Base-by-base conservation (phyloP, 1,140 invertebrate genomes). In the Diploscapter pachys region DNA sequence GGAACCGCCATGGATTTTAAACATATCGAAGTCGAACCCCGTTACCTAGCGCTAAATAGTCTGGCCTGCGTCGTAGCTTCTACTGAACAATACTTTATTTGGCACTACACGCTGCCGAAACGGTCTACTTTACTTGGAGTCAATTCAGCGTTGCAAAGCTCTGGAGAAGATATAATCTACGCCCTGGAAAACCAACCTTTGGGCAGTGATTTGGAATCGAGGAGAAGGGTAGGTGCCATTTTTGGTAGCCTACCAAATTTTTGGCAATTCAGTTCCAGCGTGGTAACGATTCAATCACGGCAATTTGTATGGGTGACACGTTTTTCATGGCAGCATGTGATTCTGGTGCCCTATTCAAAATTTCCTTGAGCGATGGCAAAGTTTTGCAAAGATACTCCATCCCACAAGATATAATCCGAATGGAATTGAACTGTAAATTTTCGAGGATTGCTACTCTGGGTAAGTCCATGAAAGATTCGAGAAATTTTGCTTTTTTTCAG, bases 1-100 rank as follows among this genome's bases (percentile, higher is more conserved):
- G 93, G 93, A 3, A 94, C 93, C 3, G 91, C 92, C 0, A 90
- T 95, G 49, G 93, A 96, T 86, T 76, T 83, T 86, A 91, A 91
- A 55, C 91, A 92, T 79, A 89, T 92, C 53, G 87, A 93, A 77
- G 88, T 95, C 4, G 91, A 92, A 80, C 92, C 92, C 2, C 84
- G 89, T 4, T 91, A 89, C 82, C 85, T 93, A 6, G 88, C 90
- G 0, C 93, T 96, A 88, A 94, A 92, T 70, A 89, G 88, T 0
- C 91, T 88, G 57, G 90, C 91, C 84, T 91, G 94, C 4, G 89
- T 92, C 51, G 90, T 90, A 52, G 91, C 92, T 0, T 92, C 91
- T 0, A 90, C 89, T 80, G 91, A 92, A 80, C 91, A 91, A 81
- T 92, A 94, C 83, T 89, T 92, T 49, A 85, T 93, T 8, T 96